Percentiles rank a stretch among this genome's conserved stretches.
Evolutionary conservation across 64 coral and sea anemone genomes (phyloP).

Genomic region (Dendrophyllia cribrosa): DNA sequence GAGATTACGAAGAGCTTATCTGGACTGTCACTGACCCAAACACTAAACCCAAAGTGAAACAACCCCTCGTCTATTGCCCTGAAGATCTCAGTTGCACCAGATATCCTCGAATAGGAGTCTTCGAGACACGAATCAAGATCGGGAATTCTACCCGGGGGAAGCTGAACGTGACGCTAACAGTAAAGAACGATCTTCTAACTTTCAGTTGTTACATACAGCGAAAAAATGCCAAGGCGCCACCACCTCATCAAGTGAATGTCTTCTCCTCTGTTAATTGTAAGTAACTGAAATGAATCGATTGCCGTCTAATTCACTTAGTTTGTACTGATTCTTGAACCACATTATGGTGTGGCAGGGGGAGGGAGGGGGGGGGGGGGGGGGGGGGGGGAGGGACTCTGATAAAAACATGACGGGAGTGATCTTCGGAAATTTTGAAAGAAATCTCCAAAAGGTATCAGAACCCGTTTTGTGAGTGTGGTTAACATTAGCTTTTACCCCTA

Average conservation of each 20-base stretch:
- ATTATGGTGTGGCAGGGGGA: no score
- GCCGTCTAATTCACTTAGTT: no score
- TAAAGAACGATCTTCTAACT: not conserved
- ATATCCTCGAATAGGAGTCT: not conserved
- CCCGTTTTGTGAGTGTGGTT: no score
- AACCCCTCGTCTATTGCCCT: not conserved
- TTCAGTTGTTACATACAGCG: not conserved
- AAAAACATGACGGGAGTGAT: no score
- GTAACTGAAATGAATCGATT: not conserved
- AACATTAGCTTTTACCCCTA: no score
- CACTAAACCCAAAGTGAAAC: no score
- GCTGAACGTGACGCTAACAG: not conserved
- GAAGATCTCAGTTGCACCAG: not conserved
- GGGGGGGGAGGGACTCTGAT: no score
- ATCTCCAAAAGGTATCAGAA: no score
- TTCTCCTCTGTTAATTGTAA: not conserved
- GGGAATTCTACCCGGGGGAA: not conserved
- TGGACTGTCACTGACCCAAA: not conserved
- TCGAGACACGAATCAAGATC: not conserved
- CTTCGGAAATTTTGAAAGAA: no score
- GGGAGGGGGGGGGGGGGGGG: no score
- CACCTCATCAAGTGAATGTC: not conserved
- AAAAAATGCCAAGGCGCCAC: not conserved
- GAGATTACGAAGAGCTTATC: not conserved
- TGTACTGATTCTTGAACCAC: no score